phyloP scores from a whole-genome alignment of 2,888 invertebrate genomes.

The Idaea straminata region DNA sequence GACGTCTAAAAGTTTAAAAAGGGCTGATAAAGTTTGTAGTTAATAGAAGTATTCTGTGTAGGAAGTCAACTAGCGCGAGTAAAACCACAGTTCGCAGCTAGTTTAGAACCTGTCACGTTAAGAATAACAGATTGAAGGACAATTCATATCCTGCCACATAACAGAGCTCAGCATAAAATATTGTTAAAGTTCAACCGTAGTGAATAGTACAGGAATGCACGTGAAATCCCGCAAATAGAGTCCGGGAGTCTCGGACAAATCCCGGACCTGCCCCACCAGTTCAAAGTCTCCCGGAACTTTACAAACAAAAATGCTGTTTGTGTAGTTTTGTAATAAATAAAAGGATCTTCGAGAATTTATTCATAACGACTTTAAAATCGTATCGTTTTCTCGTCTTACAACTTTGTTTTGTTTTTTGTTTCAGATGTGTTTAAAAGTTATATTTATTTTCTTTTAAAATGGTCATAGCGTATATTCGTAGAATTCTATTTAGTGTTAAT shows the following conservation, averaged over 20 bases:
- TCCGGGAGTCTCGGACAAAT: constrained; percentile 38
- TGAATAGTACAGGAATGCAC: constrained; percentile 35
- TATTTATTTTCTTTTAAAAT: no score
- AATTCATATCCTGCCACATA: constrained; percentile 38
- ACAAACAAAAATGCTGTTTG: constrained; percentile 37
- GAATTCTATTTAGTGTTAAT: no score
- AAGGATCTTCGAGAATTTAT: constrained; percentile 40
- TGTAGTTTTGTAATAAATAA: constrained; percentile 49
- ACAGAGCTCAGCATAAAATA: constrained; percentile 37
- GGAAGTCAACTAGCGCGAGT: no score
- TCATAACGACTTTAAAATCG: constrained; percentile 36
- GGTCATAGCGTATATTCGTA: no score
- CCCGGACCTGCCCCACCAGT: constrained; percentile 40
- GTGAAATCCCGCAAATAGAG: constrained; percentile 32
- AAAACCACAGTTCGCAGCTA: not conserved
- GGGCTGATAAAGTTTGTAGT: no score
- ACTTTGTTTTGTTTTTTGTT: constrained; percentile 6
- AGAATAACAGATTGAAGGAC: constrained; percentile 31
- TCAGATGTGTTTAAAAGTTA: not conserved
- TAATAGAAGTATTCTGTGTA: no score
- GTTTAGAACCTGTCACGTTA: not conserved
- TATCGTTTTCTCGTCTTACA: constrained; percentile 35
- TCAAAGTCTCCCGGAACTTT: constrained; percentile 34
- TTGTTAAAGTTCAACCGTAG: constrained; percentile 39
- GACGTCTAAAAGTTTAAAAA: no score